Evolutionary conservation across 2,113 vertebrate species (phyloP).

Genomic region (Thymallus thymallus): DNA sequence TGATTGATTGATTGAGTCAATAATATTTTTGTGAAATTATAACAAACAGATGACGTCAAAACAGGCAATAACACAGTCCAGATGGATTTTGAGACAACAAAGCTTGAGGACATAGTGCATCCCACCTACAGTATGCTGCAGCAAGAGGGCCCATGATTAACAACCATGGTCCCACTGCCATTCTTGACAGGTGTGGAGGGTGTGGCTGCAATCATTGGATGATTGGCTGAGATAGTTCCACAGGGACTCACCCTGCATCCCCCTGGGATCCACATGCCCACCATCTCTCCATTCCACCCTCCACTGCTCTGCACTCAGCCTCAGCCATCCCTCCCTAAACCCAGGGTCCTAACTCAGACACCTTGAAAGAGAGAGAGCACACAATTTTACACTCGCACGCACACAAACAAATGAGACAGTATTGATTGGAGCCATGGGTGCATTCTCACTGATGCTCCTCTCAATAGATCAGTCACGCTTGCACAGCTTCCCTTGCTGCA

Average conservation of each 20-base stretch:
- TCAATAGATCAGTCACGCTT: constrained; percentile 70
- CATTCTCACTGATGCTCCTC: constrained; percentile 60
- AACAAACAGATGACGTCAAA: neutral
- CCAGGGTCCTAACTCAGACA: constrained; percentile 51
- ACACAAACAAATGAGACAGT: constrained; percentile 68
- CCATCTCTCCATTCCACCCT: constrained; percentile 45
- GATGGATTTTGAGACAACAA: neutral
- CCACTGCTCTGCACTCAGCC: constrained; percentile 38
- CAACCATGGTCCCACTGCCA: neutral
- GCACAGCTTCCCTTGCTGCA: constrained; percentile 54
- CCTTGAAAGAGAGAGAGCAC: constrained; percentile 41
- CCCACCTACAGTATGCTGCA: no score
- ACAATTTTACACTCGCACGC: constrained; percentile 65
- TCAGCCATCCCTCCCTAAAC: constrained; percentile 43
- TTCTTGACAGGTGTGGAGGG: neutral
- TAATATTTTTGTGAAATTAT: neutral
- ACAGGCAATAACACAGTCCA: neutral
- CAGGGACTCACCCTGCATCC: constrained; percentile 40
- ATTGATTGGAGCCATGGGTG: constrained; percentile 61
- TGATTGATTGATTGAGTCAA: no score
- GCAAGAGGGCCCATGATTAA: no score
- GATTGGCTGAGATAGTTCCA: constrained; percentile 33
- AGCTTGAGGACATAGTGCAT: neutral
- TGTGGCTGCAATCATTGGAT: neutral
- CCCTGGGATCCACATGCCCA: constrained; percentile 52